Percentiles rank a stretch among this genome's conserved stretches.
phyloP scores from a whole-genome alignment of 2,888 invertebrate genomes.

The Oeneis ivallda region DNA sequence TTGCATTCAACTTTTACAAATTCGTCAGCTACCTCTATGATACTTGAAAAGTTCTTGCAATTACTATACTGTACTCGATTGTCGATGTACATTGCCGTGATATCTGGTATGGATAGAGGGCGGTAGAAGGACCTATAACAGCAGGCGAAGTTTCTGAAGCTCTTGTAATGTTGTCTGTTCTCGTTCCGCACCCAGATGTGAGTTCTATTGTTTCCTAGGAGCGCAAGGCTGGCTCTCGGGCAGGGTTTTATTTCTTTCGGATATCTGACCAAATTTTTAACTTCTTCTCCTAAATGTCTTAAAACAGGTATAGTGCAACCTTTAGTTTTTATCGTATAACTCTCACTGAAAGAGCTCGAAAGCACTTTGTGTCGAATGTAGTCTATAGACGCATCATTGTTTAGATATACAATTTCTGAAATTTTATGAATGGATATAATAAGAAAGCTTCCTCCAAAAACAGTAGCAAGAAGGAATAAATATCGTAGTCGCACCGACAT shows the following conservation, averaged over 20 bases:
- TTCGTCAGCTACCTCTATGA: constrained; percentile 73
- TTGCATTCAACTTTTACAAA: constrained; percentile 84
- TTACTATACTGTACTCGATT: constrained; percentile 60
- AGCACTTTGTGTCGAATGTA: constrained; percentile 11
- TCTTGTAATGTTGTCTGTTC: constrained; percentile 69
- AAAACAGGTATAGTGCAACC: constrained; percentile 84
- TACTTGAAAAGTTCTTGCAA: constrained; percentile 68
- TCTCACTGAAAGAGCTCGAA: constrained; percentile 29
- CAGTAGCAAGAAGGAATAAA: constrained; percentile 46
- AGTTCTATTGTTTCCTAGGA: constrained; percentile 80
- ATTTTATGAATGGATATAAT: constrained; percentile 43
- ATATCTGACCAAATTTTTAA: constrained; percentile 68
- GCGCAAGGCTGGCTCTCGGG: constrained; percentile 58
- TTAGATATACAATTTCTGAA: constrained; percentile 34
- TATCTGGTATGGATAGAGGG: constrained; percentile 57
- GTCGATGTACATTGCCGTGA: constrained; percentile 57
- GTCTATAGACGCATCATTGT: constrained; percentile 27
- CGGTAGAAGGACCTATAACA: constrained; percentile 81
- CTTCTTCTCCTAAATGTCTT: constrained; percentile 76
- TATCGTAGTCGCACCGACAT: constrained; percentile 45
- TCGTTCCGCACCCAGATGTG: constrained; percentile 74
- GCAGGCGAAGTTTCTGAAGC: constrained; percentile 68
- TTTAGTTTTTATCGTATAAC: constrained; percentile 75
- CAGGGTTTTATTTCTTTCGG: constrained; percentile 73
- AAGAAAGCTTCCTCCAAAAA: constrained; percentile 48